Conservation (phyloP, 2,888 invertebrate genomes). For the Lasioglossum marginatum region DNA sequence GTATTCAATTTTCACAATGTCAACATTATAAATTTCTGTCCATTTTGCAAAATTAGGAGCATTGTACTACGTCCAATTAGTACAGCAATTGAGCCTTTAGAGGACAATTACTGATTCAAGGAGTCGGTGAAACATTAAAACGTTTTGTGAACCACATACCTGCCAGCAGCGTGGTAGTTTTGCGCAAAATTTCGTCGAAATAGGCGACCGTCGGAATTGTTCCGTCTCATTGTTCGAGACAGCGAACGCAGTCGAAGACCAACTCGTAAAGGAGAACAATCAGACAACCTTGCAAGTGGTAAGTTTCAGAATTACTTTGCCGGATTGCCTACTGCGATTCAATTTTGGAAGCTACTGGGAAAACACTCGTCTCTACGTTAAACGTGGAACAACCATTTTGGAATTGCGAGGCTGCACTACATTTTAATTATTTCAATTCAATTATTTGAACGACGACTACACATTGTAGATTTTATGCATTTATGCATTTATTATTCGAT, state of each 20-base stretch:
- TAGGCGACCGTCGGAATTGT: background rate
- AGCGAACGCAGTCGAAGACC: background rate
- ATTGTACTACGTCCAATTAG: background rate
- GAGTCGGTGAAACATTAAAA: background rate
- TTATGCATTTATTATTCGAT: background rate
- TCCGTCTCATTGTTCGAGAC: background rate
- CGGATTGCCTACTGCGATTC: background rate
- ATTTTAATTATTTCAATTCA: background rate
- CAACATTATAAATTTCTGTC: background rate
- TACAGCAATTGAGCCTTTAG: background rate
- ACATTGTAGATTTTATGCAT: background rate
- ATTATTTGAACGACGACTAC: background rate
- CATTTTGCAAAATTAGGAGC: background rate
- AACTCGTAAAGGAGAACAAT: background rate
- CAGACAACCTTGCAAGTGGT: background rate
- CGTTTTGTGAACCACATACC: background rate
- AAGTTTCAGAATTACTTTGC: background rate
- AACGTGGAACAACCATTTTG: background rate
- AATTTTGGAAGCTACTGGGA: background rate
- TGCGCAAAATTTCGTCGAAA: background rate
- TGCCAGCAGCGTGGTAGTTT: background rate
- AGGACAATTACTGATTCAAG: background rate
- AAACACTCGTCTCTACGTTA: background rate
- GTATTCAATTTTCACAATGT: background rate
- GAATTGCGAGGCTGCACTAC: rapidly evolving